A percentile compares a stretch with the other conserved stretches of the same genome.
Evolutionary conservation across 1,140 invertebrate genomes (phyloP).

Genomic region (Notospermus geniculatus): DNA sequence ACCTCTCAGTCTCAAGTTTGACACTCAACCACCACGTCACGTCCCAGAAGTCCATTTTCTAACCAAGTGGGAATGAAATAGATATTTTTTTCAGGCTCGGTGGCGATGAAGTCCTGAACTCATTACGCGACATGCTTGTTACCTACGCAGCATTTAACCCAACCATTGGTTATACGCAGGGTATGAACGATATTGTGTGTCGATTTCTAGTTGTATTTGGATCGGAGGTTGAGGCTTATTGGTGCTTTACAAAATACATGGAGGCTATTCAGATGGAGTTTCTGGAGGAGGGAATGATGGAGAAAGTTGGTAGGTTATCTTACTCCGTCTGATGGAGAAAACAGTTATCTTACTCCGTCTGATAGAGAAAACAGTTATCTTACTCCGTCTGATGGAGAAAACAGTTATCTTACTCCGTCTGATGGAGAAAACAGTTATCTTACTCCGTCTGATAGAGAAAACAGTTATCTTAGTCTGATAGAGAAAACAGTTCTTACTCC

Average conservation of each 20-base stretch:
- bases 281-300: conserved; percentile 46
- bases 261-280: conserved; percentile 48
- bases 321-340: too few species aligned
- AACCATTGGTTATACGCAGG: conserved; percentile 49
- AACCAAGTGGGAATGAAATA: not conserved
- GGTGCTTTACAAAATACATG: conserved; percentile 52
- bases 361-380: too few species aligned
- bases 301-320: conserved; percentile 46
- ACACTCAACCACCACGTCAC: too few species aligned
- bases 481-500: too few species aligned
- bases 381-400: too few species aligned
- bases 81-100: conserved; percentile 29
- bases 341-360: too few species aligned
- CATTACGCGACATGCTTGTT: conserved; percentile 44
- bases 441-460: too few species aligned
- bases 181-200: conserved; percentile 53
- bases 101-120: conserved; percentile 35
- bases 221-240: conserved; percentile 51
- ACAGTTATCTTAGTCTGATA: too few species aligned
- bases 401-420: too few species aligned
- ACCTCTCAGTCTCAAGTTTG: too few species aligned
- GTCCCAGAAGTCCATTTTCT: not conserved
- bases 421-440: too few species aligned
- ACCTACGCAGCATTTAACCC: conserved; percentile 46
- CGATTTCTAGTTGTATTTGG: conserved; percentile 48